These are phyloP conservation scores for Ricordea florida DNA, from an alignment of 92 coral and sea anemone genomes.

Conservation along the genomic window DNA sequence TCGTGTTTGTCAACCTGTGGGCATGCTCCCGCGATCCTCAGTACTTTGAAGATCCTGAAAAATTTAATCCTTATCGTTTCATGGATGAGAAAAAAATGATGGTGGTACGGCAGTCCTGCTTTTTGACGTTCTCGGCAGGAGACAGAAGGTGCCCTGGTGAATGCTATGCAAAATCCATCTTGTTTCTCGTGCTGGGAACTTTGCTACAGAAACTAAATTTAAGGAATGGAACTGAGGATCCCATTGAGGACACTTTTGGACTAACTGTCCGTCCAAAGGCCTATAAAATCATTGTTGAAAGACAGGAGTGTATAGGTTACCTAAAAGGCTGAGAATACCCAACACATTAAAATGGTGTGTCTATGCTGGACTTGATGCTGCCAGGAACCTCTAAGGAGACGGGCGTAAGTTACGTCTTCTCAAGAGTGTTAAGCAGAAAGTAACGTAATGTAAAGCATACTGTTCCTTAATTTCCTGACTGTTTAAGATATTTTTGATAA, in stretches of 20 bases:
- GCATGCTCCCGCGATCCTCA: constrained; percentile 62
- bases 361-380: no score
- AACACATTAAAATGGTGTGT: no score
- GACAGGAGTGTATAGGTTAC: background rate
- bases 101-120: constrained; percentile 53
- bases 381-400: no score
- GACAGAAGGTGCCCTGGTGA: constrained; percentile 85
- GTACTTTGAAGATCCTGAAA: constrained; percentile 74
- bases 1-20: constrained; percentile 74
- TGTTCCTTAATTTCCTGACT: no score
- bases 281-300: constrained; percentile 48
- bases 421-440: no score
- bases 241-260: constrained; percentile 71
- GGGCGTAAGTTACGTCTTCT: no score
- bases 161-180: constrained; percentile 65
- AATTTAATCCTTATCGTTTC: constrained; percentile 73
- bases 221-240: constrained; percentile 57
- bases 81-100: no score
- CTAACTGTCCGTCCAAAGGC: constrained; percentile 72
- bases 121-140: constrained; percentile 75
- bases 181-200: constrained; percentile 74
- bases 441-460: no score
- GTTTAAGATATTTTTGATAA: no score
- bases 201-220: constrained; percentile 66
- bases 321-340: no score